Evolutionary conservation across 2,797 vertebrate species (phyloP), one percentile per base, ranked within the genome.

Genomic region (Chaetophractus vellerosus): DNA sequence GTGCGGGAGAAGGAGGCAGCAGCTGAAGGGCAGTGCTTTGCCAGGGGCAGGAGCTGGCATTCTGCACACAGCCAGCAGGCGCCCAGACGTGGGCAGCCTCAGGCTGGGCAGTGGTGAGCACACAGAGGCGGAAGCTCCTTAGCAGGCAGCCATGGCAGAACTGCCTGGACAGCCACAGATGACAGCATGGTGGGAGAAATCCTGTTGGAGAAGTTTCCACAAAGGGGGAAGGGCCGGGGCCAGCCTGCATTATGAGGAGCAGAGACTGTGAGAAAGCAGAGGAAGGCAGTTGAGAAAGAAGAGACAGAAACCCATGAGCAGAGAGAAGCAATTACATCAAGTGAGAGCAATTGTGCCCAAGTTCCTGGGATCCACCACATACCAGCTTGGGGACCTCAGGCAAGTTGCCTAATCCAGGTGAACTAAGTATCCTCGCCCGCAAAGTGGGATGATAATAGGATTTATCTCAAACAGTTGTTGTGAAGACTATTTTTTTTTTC

Each of bases 151-250:
- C 50, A 45, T 45, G 45, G 45, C 5, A 15, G 19, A 21, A 0
- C 50, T 52, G 50, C 50, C 50, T 52, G 50, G 4, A 14, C 50
- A 52, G 50, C 50, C 16, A 14, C 16, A 55, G 55, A 55, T 21
- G 64, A 23, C 21, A 4, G 21, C 31, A 74, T 24, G 38, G 9
- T 0, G 5, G 5, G 41, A 50, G 61, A 75, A 38, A 59, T n/a
- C 4, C 41, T 2, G 28, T 14, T 26, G 57, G 28, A 57, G 10
- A 68, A 66, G 26, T 6, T 9, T 10, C 31, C 31, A 10, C 38
- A 14, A 16, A 19, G 36, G 16, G 36, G 16, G 11, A 2, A 0
- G n/a, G 33, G 23, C 0, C 9, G 0, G 0, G 1, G 21, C 36
- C 66, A 15, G 16, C 9, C n/a, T 31, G 75, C 5, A 7, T 50